A percentile compares a stretch with the other conserved stretches of the same genome.
Conservation (phyloP, 1,140 invertebrate species). For the Listronotus bonariensis region DNA sequence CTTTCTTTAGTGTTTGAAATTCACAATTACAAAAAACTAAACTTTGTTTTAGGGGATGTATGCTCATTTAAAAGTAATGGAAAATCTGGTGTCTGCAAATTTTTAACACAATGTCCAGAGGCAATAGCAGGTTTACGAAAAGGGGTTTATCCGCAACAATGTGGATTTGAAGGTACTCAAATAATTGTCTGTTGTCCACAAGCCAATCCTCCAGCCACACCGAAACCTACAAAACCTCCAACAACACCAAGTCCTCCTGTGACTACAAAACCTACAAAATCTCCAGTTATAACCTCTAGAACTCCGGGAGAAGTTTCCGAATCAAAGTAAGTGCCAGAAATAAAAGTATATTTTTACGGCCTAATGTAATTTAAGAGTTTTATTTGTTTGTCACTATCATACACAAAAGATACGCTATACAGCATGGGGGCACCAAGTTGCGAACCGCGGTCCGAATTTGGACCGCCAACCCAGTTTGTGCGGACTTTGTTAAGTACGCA, state of each 20-base stretch:
- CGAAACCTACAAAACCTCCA: background rate
- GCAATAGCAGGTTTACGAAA: conserved; percentile 36
- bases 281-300: conserved; percentile 2
- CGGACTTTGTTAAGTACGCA: too few relatives aligned
- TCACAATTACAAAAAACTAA: too few relatives aligned
- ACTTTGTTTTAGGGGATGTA: conserved; percentile 36
- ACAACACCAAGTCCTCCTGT: too few relatives aligned
- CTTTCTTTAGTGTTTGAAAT: too few relatives aligned
- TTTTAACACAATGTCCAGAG: conserved; percentile 31
- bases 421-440: too few relatives aligned
- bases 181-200: conserved; percentile 46
- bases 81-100: conserved; percentile 34
- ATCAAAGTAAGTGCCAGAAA: conserved; percentile 25
- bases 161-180: conserved; percentile 40
- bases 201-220: background rate
- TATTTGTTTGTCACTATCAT: too few relatives aligned
- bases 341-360: too few relatives aligned
- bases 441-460: too few relatives aligned
- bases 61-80: conserved; percentile 26
- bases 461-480: too few relatives aligned
- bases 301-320: conserved; percentile 24
- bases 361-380: too few relatives aligned
- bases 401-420: too few relatives aligned
- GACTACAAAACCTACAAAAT: background rate
- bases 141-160: conserved; percentile 38